A percentile compares a stretch with the other conserved stretches of the same genome.
Evolutionary conservation across 2,113 vertebrate genomes (phyloP).

Genomic region (Mesitornis unicolor): DNA sequence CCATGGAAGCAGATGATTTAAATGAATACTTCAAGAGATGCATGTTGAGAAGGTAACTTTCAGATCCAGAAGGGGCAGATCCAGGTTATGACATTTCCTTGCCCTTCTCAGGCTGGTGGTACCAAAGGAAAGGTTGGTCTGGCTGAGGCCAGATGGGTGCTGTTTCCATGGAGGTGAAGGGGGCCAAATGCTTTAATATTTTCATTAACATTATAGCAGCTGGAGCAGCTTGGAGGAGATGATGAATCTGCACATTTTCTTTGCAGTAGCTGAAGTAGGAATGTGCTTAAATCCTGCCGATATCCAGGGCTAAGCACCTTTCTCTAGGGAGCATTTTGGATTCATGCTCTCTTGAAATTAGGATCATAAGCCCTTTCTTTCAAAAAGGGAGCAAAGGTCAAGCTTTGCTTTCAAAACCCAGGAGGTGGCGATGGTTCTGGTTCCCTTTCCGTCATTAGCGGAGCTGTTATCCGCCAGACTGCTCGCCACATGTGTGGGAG

Average conservation of each 20-base stretch:
- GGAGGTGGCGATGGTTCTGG: conserved; percentile 50
- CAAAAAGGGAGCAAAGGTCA: conserved; percentile 50
- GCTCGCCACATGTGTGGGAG: conserved; percentile 40
- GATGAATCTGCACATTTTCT: conserved; percentile 16
- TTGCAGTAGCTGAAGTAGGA: background rate
- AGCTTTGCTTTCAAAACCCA: conserved; percentile 58
- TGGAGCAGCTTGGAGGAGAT: background rate
- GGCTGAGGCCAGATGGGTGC: background rate
- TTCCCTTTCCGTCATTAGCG: conserved; percentile 38
- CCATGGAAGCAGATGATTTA: background rate
- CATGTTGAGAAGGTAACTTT: background rate
- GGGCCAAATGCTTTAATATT: background rate
- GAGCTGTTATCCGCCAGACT: conserved; percentile 41
- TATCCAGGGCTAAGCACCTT: conserved; percentile 47
- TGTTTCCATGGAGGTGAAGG: background rate
- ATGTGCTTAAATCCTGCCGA: conserved; percentile 23
- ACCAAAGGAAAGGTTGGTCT: background rate
- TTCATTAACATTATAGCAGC: background rate
- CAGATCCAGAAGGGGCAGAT: background rate
- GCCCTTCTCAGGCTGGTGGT: background rate
- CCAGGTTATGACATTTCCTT: background rate
- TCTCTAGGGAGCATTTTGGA: conserved; percentile 49
- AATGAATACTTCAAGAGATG: background rate
- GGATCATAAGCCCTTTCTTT: conserved; percentile 59
- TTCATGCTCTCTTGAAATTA: conserved; percentile 50